Evolutionary conservation across 2,113 vertebrate species (phyloP).

Genomic region (Hystrix cristata): DNA sequence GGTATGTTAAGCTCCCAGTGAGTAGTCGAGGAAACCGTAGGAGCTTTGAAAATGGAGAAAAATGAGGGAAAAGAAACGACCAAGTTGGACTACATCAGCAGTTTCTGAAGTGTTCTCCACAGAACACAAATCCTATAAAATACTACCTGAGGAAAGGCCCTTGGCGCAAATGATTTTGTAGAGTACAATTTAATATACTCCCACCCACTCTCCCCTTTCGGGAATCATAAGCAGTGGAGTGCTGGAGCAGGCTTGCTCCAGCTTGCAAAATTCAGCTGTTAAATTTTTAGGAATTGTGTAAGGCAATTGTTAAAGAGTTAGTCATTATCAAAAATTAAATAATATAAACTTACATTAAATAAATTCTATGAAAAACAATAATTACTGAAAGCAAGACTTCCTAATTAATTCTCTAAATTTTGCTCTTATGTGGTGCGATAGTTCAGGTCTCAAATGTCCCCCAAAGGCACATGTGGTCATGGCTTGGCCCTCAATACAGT

Average conservation of each 20-base stretch:
- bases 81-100: conserved; percentile 51
- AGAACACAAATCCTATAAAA: conserved; percentile 64
- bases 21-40: conserved; percentile 50
- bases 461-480: neutral
- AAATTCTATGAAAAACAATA: neutral
- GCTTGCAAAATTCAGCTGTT: conserved; percentile 18
- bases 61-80: neutral
- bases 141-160: conserved; percentile 56
- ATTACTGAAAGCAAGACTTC: neutral
- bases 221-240: neutral
- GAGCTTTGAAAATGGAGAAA: conserved; percentile 57
- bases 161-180: conserved; percentile 36
- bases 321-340: conserved; percentile 55
- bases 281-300: conserved; percentile 16
- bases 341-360: neutral
- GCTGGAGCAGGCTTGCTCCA: neutral
- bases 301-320: neutral
- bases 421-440: neutral
- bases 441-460: neutral
- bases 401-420: neutral
- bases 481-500: neutral
- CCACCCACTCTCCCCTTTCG: neutral
- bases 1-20: conserved; percentile 17
- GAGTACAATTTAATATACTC: neutral
- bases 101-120: conserved; percentile 56